Evolutionary conservation across 2,888 invertebrate genomes (phyloP).

Genomic region (Andrena dorsata): DNA sequence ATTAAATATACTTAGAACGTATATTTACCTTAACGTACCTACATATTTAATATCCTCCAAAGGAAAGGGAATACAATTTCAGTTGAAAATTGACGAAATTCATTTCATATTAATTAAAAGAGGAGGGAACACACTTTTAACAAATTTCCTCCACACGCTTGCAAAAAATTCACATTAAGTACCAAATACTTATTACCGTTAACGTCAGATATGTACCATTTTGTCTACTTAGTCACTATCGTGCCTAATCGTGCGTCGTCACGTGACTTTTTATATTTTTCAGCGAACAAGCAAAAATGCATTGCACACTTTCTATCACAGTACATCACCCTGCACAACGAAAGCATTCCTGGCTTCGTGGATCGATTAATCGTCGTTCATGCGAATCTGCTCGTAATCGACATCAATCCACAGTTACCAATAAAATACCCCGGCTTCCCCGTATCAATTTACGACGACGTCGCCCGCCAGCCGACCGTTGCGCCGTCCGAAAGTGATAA

Average conservation of each 20-base stretch:
- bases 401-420: conserved; percentile 28
- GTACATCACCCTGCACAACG: conserved; percentile 1
- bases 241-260: too few relatives aligned
- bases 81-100: too few relatives aligned
- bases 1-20: too few relatives aligned
- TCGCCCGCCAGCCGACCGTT: conserved; percentile 4
- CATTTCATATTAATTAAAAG: too few relatives aligned
- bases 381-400: conserved; percentile 39
- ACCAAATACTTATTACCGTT: neutral
- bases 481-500: conserved; percentile 33
- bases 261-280: neutral
- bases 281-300: neutral
- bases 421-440: conserved; percentile 35
- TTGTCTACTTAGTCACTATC: too few relatives aligned
- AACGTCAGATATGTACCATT: neutral
- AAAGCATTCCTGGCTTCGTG: neutral
- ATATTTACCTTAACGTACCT: too few relatives aligned
- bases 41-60: too few relatives aligned
- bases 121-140: too few relatives aligned
- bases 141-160: too few relatives aligned
- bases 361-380: conserved; percentile 39
- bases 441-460: conserved; percentile 29
- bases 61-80: too few relatives aligned
- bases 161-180: neutral
- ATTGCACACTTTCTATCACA: neutral